Evolutionary conservation across 2,797 vertebrate genomes (phyloP).

Genomic region (Acropternis orthonyx): DNA sequence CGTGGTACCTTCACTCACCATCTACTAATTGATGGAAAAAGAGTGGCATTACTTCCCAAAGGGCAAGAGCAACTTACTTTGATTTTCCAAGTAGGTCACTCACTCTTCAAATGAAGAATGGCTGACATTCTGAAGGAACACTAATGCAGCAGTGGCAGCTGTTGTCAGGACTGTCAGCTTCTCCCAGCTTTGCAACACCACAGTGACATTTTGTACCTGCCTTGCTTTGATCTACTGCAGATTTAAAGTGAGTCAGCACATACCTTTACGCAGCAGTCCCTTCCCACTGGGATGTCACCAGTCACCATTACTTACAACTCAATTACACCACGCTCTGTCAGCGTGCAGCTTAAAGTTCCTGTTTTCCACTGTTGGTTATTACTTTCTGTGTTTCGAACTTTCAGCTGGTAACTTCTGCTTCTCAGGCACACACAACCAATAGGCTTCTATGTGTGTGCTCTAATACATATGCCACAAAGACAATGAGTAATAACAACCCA

Average conservation of each 20-base stretch:
- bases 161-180: slow-evolving; percentile 6
- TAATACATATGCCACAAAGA: not conserved
- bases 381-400: not conserved
- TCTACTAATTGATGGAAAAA: not conserved
- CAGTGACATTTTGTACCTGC: not conserved
- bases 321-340: not conserved
- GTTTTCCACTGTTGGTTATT: not conserved
- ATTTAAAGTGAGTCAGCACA: not conserved
- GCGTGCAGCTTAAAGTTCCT: accelerated
- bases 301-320: not conserved
- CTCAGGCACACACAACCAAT: not conserved
- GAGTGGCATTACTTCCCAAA: not conserved
- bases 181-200: not conserved
- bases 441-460: not conserved
- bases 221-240: not conserved
- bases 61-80: not conserved
- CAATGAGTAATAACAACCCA: accelerated
- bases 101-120: not conserved
- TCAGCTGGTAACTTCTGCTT: not conserved
- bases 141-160: not conserved
- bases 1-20: not conserved
- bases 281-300: not conserved
- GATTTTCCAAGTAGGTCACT: slow-evolving; percentile 8
- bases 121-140: not conserved
- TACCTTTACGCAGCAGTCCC: not conserved